Conservation (phyloP, 2,888 invertebrate species). For the Tillus elongatus region DNA sequence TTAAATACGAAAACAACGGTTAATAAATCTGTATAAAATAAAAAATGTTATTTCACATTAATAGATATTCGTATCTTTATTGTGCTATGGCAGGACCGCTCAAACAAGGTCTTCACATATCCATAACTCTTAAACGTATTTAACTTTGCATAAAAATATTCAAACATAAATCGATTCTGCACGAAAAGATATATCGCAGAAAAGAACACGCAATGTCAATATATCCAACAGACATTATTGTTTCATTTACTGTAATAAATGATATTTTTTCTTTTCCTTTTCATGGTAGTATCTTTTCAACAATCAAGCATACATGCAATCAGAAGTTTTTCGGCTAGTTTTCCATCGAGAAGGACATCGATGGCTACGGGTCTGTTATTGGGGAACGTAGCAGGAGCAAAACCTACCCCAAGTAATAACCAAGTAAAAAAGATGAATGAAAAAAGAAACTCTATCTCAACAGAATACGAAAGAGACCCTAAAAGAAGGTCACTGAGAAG, state of each 20-base stretch:
- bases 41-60: too few species aligned
- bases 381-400: too few species aligned
- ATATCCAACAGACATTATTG: background rate
- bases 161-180: too few species aligned
- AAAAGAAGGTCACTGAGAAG: conserved; percentile 34
- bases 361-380: conserved; percentile 31
- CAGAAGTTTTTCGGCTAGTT: conserved; percentile 41
- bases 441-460: conserved; percentile 29
- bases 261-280: conserved; percentile 8
- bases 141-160: too few species aligned
- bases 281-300: conserved; percentile 40
- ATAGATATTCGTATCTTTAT: too few species aligned
- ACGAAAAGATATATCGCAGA: too few species aligned
- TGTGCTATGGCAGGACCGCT: too few species aligned
- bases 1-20: too few species aligned
- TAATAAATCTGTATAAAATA: too few species aligned
- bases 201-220: background rate
- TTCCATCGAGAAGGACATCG: conserved; percentile 36
- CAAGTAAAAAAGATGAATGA: conserved; percentile 33
- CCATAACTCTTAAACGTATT: too few species aligned
- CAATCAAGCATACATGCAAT: conserved; percentile 41
- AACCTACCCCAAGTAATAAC: too few species aligned
- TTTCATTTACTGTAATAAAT: background rate
- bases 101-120: too few species aligned
- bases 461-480: conserved; percentile 30